Evolutionary conservation across 2,113 vertebrate genomes (phyloP).

Genomic region (Suncus etruscus): DNA sequence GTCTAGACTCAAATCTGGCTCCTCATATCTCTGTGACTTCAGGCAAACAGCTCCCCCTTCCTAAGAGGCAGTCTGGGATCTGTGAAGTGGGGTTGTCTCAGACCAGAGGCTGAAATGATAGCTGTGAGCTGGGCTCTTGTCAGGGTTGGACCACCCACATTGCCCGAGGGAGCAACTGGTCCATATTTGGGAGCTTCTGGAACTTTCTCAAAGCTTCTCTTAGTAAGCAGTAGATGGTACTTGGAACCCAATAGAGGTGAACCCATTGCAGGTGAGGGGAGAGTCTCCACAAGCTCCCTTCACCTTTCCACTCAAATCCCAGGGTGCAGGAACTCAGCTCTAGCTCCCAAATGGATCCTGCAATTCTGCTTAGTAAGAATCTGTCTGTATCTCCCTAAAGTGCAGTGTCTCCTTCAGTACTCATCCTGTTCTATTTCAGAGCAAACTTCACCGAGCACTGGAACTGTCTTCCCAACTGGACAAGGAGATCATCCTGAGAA

Average conservation of each 20-base stretch:
- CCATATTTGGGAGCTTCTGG: not conserved
- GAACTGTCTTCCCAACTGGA: constrained; percentile 74
- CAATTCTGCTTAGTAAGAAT: not conserved
- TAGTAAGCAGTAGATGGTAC: not conserved
- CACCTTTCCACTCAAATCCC: not conserved
- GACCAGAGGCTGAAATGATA: no score
- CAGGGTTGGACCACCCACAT: not conserved
- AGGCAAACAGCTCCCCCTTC: no score
- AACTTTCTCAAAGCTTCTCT: not conserved
- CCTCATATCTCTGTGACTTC: no score
- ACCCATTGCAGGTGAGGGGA: not conserved
- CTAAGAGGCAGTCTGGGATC: no score
- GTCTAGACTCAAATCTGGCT: no score
- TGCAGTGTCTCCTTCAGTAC: not conserved
- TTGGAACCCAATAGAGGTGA: not conserved
- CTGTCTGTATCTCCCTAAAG: rapidly evolving
- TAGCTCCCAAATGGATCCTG: not conserved
- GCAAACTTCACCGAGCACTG: constrained; percentile 82
- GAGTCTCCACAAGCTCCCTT: not conserved
- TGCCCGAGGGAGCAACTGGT: not conserved
- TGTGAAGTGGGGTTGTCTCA: no score
- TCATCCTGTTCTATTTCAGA: constrained; percentile 81
- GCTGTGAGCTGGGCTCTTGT: not conserved
- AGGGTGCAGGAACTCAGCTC: not conserved
- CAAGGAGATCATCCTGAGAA: constrained; percentile 84